These are phyloP conservation scores for Thysanoteuthis rhombus DNA, from an alignment of 2,888 invertebrate species.

Conservation along the genomic window DNA sequence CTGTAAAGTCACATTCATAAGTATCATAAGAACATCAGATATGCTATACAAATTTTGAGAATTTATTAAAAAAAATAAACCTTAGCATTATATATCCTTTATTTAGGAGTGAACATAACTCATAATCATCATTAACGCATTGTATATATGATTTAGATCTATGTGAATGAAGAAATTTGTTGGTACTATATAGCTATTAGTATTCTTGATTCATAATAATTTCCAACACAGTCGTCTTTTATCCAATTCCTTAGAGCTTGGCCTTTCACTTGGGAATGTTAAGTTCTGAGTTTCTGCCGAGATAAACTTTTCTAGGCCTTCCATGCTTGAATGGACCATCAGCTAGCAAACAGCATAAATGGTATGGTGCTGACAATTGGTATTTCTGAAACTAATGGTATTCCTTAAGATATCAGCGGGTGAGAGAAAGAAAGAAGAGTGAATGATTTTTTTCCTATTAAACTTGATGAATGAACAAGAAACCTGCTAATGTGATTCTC, in stretches of 20 bases:
- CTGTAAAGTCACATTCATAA: too few relatives aligned
- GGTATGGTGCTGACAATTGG: background rate
- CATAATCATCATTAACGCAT: too few relatives aligned
- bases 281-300: background rate
- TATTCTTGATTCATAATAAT: too few relatives aligned
- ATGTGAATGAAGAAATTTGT: too few relatives aligned
- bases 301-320: background rate
- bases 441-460: background rate
- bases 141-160: too few relatives aligned
- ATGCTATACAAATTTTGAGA: too few relatives aligned
- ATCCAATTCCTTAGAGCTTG: background rate
- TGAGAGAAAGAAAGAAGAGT: background rate
- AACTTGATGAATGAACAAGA: background rate
- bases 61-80: too few relatives aligned
- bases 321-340: too few relatives aligned
- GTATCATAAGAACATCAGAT: too few relatives aligned
- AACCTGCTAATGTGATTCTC: background rate
- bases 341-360: background rate
- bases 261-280: background rate
- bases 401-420: background rate
- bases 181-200: too few relatives aligned
- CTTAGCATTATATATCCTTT: too few relatives aligned
- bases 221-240: background rate
- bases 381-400: background rate
- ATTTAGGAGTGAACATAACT: too few relatives aligned